phyloP scores from a whole-genome alignment of 2,888 invertebrate genomes.

The Nomada ferruginata region DNA sequence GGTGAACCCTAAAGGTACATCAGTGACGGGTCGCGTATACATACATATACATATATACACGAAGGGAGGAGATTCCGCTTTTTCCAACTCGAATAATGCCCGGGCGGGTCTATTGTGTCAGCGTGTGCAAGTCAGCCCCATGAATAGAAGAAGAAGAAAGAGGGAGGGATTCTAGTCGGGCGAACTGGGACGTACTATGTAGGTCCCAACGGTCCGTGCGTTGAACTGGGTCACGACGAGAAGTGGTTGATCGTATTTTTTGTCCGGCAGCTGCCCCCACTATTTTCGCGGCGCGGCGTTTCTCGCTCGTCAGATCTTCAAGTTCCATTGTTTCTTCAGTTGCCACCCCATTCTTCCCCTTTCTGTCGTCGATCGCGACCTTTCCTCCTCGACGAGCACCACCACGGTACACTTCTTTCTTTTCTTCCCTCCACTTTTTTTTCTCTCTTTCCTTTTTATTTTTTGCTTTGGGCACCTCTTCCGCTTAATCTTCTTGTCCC shows the following conservation, averaged over 20 bases:
- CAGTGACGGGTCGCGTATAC: neutral
- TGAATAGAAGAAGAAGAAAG: conserved; percentile 62
- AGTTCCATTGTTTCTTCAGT: conserved; percentile 50
- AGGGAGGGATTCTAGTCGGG: conserved; percentile 42
- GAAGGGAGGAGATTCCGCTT: conserved; percentile 56
- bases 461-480: conserved; percentile 41
- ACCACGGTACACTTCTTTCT: neutral
- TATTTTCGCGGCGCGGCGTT: conserved; percentile 26
- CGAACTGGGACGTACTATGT: conserved; percentile 53
- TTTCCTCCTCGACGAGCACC: conserved; percentile 52
- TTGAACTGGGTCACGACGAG: conserved; percentile 79
- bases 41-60: neutral
- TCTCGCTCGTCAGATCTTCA: conserved; percentile 44
- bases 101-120: conserved; percentile 71
- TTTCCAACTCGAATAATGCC: conserved; percentile 69
- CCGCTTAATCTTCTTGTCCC: conserved; percentile 64
- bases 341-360: conserved; percentile 23
- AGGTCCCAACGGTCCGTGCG: conserved; percentile 72
- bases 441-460: neutral
- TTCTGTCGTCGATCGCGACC: conserved; percentile 41
- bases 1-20: conserved; percentile 39
- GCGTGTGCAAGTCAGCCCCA: conserved; percentile 73
- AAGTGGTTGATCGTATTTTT: conserved; percentile 76
- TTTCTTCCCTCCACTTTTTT: too few species aligned
- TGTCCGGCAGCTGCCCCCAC: conserved; percentile 27